Evolutionary conservation across 2,797 vertebrate species (phyloP).

Genomic region (Gorsachius magnificus): DNA sequence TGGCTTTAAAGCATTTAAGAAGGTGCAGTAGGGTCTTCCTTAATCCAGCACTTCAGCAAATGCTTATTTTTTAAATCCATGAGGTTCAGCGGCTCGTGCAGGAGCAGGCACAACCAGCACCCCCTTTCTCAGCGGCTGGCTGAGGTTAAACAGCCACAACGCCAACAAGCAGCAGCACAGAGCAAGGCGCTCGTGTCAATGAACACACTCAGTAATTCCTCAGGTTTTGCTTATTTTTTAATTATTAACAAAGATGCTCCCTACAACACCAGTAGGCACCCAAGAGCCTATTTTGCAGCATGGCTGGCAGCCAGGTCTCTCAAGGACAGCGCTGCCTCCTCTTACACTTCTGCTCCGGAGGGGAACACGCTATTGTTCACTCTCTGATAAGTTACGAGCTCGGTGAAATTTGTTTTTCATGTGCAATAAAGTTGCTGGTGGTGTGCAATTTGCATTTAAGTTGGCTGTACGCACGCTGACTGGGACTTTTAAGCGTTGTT

Average conservation of each 20-base stretch:
- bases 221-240: background rate
- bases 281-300: background rate
- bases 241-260: background rate
- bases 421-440: background rate
- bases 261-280: background rate
- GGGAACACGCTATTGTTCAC: background rate
- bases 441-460: background rate
- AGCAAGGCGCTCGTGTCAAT: background rate
- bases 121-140: background rate
- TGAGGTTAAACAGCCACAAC: background rate
- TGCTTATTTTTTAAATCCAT: accelerated
- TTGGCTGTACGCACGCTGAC: background rate
- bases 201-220: background rate
- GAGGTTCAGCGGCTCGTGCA: accelerated
- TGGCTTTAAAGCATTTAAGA: background rate
- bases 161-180: background rate
- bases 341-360: background rate
- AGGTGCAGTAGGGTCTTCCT: background rate
- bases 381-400: background rate
- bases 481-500: background rate
- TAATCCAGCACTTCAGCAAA: background rate
- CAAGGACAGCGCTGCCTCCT: background rate
- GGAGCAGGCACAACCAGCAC: accelerated
- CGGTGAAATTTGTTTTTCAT: background rate
- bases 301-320: background rate